Evolutionary conservation across 2,888 invertebrate genomes (phyloP), one percentile per base, ranked within the genome.

Genomic region (Junonia oenone): DNA sequence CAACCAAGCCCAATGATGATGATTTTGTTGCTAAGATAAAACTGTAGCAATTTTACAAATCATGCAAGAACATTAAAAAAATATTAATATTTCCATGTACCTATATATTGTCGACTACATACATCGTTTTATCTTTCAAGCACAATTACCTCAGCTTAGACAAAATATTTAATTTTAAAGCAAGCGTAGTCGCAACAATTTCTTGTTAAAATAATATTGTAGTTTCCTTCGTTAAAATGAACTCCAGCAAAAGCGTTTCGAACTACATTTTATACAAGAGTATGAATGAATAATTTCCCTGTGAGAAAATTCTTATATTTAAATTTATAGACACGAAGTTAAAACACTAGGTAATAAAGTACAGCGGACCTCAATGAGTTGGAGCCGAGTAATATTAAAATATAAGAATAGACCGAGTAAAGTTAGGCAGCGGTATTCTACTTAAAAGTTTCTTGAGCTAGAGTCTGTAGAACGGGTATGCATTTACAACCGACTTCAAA

Each of bases 361-460:
- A 54, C 52, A 56, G 59, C 47, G 74, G 76, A 73, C 75, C 73
- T 71, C 78, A 80, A 81, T 79, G 80, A 80, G 78, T 75, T 78
- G 73, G 72, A 79, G 83, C 75, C 76, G 73, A 55, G 70, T 77
- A 73, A 79, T 81, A 81, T 81, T 83, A 80, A 83, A 78, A 78
- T 76, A 72, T 72, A 68, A 75, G 79, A 83, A 81, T 76, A 74
- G 76, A 78, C 72, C 66, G 71, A 72, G 72, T 68, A 68, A 80
- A 82, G 75, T 81, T 79, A 68, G 69, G 68, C 71, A 72, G 73
- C 70, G 67, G 68, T 72, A 67, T 72, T 73, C 68, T 65, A 67
- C 64, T 55, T 64, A 40, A 58, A 51, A 31, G 45, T 56, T 51
- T 17, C 11, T 29, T 11, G 37, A 35, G 6, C n/a, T 37, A 45